A percentile compares a stretch with the other conserved stretches of the same genome.
phyloP scores from a whole-genome alignment of 2,797 vertebrate genomes.

The Pelobates cultripes region DNA sequence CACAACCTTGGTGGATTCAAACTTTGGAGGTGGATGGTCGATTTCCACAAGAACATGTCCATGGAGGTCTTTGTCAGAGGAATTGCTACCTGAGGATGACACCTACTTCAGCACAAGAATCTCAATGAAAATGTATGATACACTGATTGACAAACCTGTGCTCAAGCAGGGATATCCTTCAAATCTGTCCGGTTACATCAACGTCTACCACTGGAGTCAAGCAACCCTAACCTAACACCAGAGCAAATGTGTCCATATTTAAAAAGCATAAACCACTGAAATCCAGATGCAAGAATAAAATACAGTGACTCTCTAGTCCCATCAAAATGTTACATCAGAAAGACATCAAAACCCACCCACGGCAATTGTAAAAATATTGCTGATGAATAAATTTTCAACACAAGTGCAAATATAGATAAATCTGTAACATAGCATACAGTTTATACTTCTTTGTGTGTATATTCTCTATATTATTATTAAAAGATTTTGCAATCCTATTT shows the following conservation, averaged over 20 bases:
- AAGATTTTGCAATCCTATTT: too few relatives aligned
- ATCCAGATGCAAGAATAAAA: not conserved
- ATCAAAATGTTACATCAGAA: not conserved
- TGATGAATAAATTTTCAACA: too few relatives aligned
- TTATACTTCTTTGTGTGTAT: too few relatives aligned
- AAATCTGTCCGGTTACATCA: not conserved
- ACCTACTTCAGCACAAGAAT: conserved; percentile 23
- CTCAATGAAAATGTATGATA: conserved; percentile 2
- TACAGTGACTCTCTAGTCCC: too few relatives aligned
- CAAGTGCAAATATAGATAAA: too few relatives aligned
- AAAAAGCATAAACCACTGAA: not conserved
- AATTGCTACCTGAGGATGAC: conserved; percentile 8
- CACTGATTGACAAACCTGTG: conserved; percentile 11
- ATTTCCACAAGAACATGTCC: not conserved
- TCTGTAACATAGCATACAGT: too few relatives aligned
- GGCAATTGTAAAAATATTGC: too few relatives aligned
- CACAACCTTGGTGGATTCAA: not conserved
- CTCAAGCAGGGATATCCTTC: conserved; percentile 12
- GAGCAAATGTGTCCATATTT: not conserved
- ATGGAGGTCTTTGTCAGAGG: not conserved
- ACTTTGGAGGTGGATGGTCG: not conserved
- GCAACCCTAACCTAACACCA: not conserved
- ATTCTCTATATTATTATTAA: too few relatives aligned
- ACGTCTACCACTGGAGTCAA: not conserved
- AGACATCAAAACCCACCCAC: not conserved